Conservation (phyloP, 2,888 invertebrate species). For the Lacanobia oleracea region DNA sequence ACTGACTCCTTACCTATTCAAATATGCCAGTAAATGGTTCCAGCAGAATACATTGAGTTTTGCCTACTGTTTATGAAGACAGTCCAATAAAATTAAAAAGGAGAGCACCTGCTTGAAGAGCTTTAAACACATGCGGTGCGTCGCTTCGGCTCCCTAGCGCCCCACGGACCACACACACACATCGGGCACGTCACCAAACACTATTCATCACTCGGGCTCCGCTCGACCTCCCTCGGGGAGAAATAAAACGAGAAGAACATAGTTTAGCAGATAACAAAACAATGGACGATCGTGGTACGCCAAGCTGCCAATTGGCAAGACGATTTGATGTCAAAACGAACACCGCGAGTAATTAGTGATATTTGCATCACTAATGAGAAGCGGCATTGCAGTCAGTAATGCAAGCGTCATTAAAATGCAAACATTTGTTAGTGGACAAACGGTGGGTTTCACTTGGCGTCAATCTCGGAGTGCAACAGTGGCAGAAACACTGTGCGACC, state of each 20-base stretch:
- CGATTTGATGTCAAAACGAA: conserved; percentile 27
- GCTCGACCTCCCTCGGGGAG: not conserved
- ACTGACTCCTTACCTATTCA: too few species aligned
- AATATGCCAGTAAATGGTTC: too few species aligned
- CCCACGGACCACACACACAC: not conserved
- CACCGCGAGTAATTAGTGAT: conserved; percentile 33
- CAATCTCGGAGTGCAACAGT: conserved; percentile 46
- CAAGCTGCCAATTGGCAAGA: not conserved
- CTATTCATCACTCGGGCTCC: not conserved
- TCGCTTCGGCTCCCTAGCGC: too few species aligned
- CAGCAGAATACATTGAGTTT: too few species aligned
- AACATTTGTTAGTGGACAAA: conserved; percentile 39
- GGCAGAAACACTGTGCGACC: conserved; percentile 22
- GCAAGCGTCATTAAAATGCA: conserved; percentile 48
- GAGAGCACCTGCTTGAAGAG: too few species aligned
- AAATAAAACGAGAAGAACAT: not conserved
- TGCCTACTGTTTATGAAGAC: too few species aligned
- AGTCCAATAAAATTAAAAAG: too few species aligned
- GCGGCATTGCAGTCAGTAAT: conserved; percentile 29
- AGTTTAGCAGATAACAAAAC: not conserved
- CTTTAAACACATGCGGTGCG: not conserved
- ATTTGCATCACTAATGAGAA: conserved; percentile 58
- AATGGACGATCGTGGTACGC: not conserved
- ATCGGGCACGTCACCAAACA: not conserved
- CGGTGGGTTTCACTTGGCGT: conserved; percentile 50